Conservation (phyloP, 2,888 invertebrate genomes). For the Gastracanthus pulcherrimus region DNA sequence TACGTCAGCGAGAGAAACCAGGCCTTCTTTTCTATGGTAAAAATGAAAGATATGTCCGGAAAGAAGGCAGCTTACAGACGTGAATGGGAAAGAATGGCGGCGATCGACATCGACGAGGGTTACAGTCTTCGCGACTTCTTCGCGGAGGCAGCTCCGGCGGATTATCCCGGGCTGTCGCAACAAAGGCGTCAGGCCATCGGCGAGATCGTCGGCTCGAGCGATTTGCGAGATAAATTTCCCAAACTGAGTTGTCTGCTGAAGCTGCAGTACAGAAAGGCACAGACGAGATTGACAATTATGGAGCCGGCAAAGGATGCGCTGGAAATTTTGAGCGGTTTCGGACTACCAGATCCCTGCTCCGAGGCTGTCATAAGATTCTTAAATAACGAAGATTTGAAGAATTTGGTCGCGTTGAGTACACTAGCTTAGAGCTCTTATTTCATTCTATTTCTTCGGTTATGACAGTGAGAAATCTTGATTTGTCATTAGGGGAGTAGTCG, state of each 20-base stretch:
- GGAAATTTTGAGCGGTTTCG: too few species aligned
- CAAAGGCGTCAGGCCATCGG: neutral
- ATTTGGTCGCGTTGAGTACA: neutral
- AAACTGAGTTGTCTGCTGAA: neutral
- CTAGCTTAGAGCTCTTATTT: neutral
- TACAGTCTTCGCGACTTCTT: neutral
- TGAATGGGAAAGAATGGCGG: neutral
- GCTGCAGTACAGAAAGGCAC: neutral
- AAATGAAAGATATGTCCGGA: too few species aligned
- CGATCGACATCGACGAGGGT: neutral
- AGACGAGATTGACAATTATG: neutral
- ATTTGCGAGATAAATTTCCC: neutral
- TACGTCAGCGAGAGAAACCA: neutral
- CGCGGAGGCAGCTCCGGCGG: too few species aligned
- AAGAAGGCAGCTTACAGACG: neutral
- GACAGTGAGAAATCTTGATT: too few species aligned
- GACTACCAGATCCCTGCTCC: neutral
- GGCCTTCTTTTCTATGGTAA: too few species aligned
- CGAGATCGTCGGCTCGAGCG: neutral
- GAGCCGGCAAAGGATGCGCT: neutral
- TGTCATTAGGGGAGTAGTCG: too few species aligned
- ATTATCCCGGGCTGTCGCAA: neutral
- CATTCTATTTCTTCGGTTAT: too few species aligned
- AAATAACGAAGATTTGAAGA: neutral
- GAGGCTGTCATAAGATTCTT: neutral